Conservation (phyloP, 2,888 invertebrate species). For the Campaea margaritaria region DNA sequence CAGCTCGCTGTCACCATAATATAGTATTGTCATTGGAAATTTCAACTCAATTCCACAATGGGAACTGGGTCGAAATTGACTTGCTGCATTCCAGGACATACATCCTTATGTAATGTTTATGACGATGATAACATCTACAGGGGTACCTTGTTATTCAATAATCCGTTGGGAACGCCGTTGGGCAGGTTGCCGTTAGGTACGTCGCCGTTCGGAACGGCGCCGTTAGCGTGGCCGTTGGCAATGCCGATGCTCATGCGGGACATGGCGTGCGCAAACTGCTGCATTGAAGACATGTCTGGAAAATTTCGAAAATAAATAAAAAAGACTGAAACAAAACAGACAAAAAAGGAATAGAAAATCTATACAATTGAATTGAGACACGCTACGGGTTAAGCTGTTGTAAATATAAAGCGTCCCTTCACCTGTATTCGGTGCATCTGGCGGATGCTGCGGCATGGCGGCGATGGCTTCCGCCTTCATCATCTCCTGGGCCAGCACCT, state of each 20-base stretch:
- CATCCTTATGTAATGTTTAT: too few relatives aligned
- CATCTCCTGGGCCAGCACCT: slow-evolving; percentile 88
- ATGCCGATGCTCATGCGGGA: slow-evolving; percentile 72
- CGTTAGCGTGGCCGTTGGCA: slow-evolving; percentile 69
- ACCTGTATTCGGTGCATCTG: slow-evolving; percentile 25
- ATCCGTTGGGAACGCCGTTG: slow-evolving; percentile 61
- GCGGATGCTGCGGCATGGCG: slow-evolving; percentile 59
- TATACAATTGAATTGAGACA: too few relatives aligned
- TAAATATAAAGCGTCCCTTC: background rate
- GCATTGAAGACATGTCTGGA: slow-evolving; percentile 57
- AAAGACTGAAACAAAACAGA: too few relatives aligned
- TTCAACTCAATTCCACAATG: too few relatives aligned
- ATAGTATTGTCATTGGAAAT: too few relatives aligned
- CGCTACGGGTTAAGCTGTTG: too few relatives aligned
- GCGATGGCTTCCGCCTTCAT: slow-evolving; percentile 82
- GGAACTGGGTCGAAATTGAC: too few relatives aligned
- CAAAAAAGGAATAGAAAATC: too few relatives aligned
- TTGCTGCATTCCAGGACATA: too few relatives aligned
- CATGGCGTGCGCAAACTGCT: slow-evolving; percentile 78
- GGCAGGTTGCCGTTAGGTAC: slow-evolving; percentile 64
- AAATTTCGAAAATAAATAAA: too few relatives aligned
- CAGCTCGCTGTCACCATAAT: too few relatives aligned
- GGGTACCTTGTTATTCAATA: slow-evolving; percentile 64
- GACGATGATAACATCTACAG: background rate
- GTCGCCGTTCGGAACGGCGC: slow-evolving; percentile 60